These are phyloP conservation scores for Sebastes iracundus DNA, from an alignment of 2,797 vertebrate species.

Conservation along the genomic window DNA sequence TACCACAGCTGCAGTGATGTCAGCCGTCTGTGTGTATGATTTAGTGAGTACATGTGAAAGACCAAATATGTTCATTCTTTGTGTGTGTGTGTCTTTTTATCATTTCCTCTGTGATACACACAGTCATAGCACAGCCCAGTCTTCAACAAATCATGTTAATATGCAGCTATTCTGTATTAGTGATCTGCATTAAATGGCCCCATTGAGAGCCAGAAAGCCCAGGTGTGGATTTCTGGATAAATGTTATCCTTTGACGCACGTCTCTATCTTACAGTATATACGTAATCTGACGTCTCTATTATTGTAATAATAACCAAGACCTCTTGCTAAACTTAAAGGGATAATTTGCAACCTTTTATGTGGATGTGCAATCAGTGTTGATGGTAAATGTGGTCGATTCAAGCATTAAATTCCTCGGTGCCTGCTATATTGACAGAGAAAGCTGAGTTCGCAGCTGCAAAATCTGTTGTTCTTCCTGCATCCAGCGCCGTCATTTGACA, in stretches of 20 bases:
- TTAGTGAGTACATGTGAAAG: slow-evolving; percentile 19
- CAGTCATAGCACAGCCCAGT: neutral
- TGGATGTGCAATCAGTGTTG: neutral
- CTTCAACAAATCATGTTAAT: slow-evolving; percentile 11
- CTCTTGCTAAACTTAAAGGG: neutral
- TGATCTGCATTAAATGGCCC: neutral
- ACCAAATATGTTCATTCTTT: neutral
- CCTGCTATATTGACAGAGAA: neutral
- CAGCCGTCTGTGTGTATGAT: slow-evolving; percentile 34
- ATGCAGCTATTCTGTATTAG: neutral
- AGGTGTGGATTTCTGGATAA: slow-evolving; percentile 8
- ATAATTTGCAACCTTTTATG: neutral
- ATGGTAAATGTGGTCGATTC: neutral
- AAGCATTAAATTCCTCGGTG: neutral
- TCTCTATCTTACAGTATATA: neutral
- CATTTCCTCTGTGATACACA: slow-evolving; percentile 7
- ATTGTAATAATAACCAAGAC: neutral
- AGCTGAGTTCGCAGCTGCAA: neutral
- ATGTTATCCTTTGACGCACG: neutral
- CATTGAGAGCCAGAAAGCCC: neutral
- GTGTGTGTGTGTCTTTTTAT: slow-evolving; percentile 3
- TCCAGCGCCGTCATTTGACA: neutral
- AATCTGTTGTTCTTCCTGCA: neutral
- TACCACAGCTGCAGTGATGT: slow-evolving; percentile 72
- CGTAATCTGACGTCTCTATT: neutral